A percentile compares a stretch with the other conserved stretches of the same genome.
phyloP scores from a whole-genome alignment of 2,797 vertebrate species.

The Cetoscarus ocellatus region DNA sequence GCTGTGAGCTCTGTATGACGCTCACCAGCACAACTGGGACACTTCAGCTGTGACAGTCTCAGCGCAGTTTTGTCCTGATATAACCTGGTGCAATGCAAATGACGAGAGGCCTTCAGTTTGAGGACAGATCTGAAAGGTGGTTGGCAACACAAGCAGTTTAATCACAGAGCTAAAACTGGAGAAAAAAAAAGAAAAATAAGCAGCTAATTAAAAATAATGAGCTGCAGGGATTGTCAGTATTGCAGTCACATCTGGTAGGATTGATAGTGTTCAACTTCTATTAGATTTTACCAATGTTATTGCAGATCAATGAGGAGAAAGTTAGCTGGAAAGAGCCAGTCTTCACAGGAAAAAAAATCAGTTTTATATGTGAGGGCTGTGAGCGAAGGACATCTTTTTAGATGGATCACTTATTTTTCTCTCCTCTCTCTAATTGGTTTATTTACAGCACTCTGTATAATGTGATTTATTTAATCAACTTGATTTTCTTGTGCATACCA shows the following conservation, averaged over 20 bases:
- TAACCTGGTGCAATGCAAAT: conserved; percentile 38
- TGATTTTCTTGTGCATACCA: conserved; percentile 24
- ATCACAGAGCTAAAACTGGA: conserved; percentile 27
- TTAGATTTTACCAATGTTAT: conserved; percentile 32
- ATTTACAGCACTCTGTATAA: conserved; percentile 27
- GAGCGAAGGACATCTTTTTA: conserved; percentile 8
- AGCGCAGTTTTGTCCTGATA: conserved; percentile 36
- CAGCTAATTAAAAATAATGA: conserved; percentile 65
- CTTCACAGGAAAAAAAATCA: conserved; percentile 5
- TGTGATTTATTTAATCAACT: conserved; percentile 30
- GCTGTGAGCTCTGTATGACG: conserved; percentile 27
- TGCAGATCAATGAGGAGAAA: conserved; percentile 41
- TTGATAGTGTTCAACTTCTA: conserved; percentile 22
- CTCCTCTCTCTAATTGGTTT: conserved; percentile 25
- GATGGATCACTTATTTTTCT: conserved; percentile 10
- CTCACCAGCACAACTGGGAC: conserved; percentile 43
- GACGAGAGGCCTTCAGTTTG: conserved; percentile 13
- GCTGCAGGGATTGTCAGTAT: conserved; percentile 12
- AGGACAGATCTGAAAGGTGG: conserved; percentile 19
- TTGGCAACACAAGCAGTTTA: conserved; percentile 10
- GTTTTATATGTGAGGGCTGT: not conserved
- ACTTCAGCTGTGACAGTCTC: conserved; percentile 11
- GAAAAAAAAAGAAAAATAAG: conserved; percentile 13
- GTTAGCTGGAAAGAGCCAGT: conserved; percentile 3
- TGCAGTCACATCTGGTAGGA: conserved; percentile 24